Evolutionary conservation across 2,888 invertebrate species (phyloP), one percentile per base, ranked within the genome.

Genomic region (Amorpha juglandis): DNA sequence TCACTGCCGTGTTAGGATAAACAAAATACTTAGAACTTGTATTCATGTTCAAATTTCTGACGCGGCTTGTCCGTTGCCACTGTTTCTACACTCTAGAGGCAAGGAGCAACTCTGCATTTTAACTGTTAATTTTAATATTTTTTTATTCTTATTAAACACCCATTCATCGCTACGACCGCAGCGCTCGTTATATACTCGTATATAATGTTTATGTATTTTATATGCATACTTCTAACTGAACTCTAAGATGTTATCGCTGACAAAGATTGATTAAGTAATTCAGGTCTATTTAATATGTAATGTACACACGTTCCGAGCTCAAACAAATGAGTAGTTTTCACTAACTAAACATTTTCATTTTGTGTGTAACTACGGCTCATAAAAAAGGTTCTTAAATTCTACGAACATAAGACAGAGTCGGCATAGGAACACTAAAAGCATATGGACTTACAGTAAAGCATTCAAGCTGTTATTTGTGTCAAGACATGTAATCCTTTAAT

Each of bases 401-500:
- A 14, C 16, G 47, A 21, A 42, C 12, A 42, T 47, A n/a, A 55
- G 21, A 47, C 6, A 27, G 16, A 50, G 19, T 27, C 47, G 62
- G 62, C 33, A 27, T 58, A 38, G 21, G 9, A 62, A 8, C 45
- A 21, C 27, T 63, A 42, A 48, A 55, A 63, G 16, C 48, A 45
- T 27, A 74, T 70, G 67, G 78, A 81, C 79, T 81, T 38, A 79
- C 76, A 82, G 79, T 82, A 86, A 83, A 77, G 77, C 81, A 82
- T 83, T 84, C 80, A 72, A 82, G 77, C 79, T 77, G 81, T 85
- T 89, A 84, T 87, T 87, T 89, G 80, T 79, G 74, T 70, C 74
- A 78, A 76, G 71, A 70, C 76, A 72, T 27, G 27, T 91, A 91
- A 92, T 90, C 91, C 88, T 84, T 84, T 91, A 92, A 92, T 89